These are phyloP conservation scores for Junonia oenone DNA, from an alignment of 2,888 invertebrate species.

Conservation along the genomic window DNA sequence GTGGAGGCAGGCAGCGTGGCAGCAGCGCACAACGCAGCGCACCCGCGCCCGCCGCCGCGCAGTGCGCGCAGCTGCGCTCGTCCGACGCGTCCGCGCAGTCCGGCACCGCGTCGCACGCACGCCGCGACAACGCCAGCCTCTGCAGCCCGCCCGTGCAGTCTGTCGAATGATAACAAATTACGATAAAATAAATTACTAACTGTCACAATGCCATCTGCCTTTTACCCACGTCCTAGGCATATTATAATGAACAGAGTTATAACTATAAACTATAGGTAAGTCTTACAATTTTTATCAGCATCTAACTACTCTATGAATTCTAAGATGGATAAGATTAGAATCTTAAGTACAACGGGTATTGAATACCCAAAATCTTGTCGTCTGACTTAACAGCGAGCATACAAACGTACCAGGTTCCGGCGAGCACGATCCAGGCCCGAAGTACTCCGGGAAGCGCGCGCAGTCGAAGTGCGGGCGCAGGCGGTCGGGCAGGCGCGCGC, in stretches of 20 bases:
- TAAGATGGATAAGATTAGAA: no score
- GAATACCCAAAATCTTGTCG: no score
- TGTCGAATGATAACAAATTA: conserved; percentile 37
- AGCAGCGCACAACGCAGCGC: conserved; percentile 89
- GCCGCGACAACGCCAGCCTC: conserved; percentile 85
- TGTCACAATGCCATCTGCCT: no score
- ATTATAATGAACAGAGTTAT: no score
- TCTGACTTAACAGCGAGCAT: no score
- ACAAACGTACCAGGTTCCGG: conserved; percentile 87
- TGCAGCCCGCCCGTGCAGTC: conserved; percentile 88
- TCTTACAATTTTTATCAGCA: no score
- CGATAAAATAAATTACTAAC: background rate
- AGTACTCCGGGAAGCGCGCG: conserved; percentile 87
- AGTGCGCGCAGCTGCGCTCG: conserved; percentile 89
- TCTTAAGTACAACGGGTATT: no score
- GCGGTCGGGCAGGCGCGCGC: conserved; percentile 84
- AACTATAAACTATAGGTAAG: no score
- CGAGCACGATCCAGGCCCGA: conserved; percentile 85
- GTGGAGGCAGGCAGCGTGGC: conserved; percentile 84
- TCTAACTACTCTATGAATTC: no score
- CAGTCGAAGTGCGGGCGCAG: conserved; percentile 88
- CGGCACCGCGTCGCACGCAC: conserved; percentile 91
- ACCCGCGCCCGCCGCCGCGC: conserved; percentile 81
- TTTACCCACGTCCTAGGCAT: no score
- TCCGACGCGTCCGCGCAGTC: conserved; percentile 92